These are phyloP conservation scores for Sphaerophoria rueppellii DNA, from an alignment of 2,888 invertebrate species.

Conservation along the genomic window DNA sequence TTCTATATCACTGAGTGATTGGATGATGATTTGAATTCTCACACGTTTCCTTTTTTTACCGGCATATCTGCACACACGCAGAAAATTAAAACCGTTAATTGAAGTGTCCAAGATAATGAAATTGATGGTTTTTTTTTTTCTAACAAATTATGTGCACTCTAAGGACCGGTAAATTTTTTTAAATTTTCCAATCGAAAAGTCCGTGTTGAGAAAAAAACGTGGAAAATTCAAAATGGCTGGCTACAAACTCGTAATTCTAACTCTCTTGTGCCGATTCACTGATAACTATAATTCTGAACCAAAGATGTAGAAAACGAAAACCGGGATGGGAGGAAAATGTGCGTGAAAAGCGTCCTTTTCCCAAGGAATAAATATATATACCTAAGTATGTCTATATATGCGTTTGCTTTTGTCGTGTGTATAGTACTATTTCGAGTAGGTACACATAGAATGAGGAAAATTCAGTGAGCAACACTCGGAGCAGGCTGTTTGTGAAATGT, in stretches of 20 bases:
- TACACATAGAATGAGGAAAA: slow-evolving; percentile 56
- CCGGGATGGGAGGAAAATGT: slow-evolving; percentile 64
- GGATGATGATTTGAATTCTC: neutral
- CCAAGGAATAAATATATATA: neutral
- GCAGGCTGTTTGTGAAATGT: slow-evolving; percentile 40
- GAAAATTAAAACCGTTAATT: no score
- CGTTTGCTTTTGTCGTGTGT: slow-evolving; percentile 35
- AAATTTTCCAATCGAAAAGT: neutral
- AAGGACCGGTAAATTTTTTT: no score
- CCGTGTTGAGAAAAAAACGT: slow-evolving; percentile 58
- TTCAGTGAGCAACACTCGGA: slow-evolving; percentile 16
- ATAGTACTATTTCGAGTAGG: neutral
- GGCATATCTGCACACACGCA: slow-evolving; percentile 28
- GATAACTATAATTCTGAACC: slow-evolving; percentile 64
- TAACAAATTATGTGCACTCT: no score
- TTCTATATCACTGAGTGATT: slow-evolving; percentile 10
- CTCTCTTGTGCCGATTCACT: slow-evolving; percentile 63
- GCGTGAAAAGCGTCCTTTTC: slow-evolving; percentile 63
- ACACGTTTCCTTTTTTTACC: slow-evolving; percentile 12
- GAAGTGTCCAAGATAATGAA: no score
- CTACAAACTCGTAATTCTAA: slow-evolving; percentile 58
- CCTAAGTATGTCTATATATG: neutral
- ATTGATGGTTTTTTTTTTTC: no score
- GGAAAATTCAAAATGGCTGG: slow-evolving; percentile 73
- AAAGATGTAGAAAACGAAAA: slow-evolving; percentile 21